Percentiles rank a stretch among this genome's conserved stretches.
Conservation (phyloP, 2,888 invertebrate species). For the Coenonympha arcania region DNA sequence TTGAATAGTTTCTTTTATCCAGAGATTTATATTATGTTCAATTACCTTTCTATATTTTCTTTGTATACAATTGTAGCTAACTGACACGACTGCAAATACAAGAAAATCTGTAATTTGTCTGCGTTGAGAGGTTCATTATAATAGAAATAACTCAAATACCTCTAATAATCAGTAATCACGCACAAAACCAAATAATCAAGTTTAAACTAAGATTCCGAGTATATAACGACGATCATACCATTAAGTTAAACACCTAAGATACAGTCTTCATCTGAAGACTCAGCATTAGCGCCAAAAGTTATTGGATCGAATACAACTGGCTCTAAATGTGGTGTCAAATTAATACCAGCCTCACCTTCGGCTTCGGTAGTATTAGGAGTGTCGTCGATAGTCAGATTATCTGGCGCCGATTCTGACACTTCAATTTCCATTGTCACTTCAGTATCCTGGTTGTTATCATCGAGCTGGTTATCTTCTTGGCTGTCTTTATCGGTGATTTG, state of each 20-base stretch:
- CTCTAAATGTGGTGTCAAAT: neutral
- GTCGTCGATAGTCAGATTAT: neutral
- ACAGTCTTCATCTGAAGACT: conserved; percentile 22
- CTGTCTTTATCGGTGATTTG: neutral
- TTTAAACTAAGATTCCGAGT: too few relatives aligned
- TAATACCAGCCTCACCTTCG: neutral
- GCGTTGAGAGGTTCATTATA: too few relatives aligned
- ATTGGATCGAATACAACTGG: conserved; percentile 12
- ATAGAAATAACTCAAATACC: too few relatives aligned
- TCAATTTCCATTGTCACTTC: neutral
- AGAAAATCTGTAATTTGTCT: too few relatives aligned
- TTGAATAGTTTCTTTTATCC: too few relatives aligned
- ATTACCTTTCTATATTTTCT: too few relatives aligned
- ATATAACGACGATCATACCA: neutral
- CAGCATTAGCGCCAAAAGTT: neutral
- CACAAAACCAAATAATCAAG: too few relatives aligned
- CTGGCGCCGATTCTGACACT: neutral
- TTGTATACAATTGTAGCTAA: too few relatives aligned
- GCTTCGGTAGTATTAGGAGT: neutral
- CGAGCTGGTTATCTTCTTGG: neutral
- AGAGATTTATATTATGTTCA: too few relatives aligned
- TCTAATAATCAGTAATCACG: too few relatives aligned
- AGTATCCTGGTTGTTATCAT: neutral
- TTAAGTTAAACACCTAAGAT: conserved; percentile 20
- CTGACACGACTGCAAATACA: too few relatives aligned